Percentiles rank a stretch among this genome's conserved stretches.
Conservation (phyloP, 2,888 invertebrate genomes). For the Lydus trimaculatus region DNA sequence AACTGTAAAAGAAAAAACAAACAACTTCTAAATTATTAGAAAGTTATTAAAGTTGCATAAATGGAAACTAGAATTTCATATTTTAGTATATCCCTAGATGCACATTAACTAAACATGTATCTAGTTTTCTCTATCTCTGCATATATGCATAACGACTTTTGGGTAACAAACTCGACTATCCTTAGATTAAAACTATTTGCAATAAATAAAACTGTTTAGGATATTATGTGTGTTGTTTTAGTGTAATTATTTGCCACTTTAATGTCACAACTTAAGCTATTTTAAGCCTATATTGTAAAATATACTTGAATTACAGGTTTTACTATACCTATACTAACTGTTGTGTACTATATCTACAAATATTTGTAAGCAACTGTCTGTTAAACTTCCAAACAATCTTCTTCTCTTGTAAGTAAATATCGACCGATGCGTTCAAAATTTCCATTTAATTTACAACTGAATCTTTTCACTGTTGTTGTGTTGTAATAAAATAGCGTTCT, state of each 20-base stretch:
- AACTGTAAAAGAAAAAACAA: not conserved
- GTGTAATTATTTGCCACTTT: not conserved
- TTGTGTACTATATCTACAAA: not conserved
- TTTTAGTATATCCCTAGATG: not conserved
- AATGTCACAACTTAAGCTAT: not conserved
- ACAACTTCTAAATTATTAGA: not conserved
- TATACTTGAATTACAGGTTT: slow-evolving; percentile 1
- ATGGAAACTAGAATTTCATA: not conserved
- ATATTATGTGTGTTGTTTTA: not conserved
- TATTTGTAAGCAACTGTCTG: not conserved
- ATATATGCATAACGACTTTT: not conserved
- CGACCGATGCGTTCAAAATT: not conserved
- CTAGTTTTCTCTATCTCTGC: not conserved
- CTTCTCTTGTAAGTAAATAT: not conserved
- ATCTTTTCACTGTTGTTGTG: not conserved
- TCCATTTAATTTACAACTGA: not conserved
- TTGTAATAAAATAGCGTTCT: no score
- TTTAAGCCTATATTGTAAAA: slow-evolving; percentile 1
- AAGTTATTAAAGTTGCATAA: not conserved
- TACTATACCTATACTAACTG: no score
- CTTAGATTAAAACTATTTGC: not conserved
- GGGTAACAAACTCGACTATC: not conserved
- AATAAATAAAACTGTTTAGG: slow-evolving; percentile 1
- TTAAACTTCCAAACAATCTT: not conserved
- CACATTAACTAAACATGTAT: not conserved